Percentiles rank a stretch among this genome's conserved stretches.
These are phyloP conservation scores for Helicorthomorpha holstii DNA, from an alignment of 1,140 invertebrate genomes.

Conservation along the genomic window DNA sequence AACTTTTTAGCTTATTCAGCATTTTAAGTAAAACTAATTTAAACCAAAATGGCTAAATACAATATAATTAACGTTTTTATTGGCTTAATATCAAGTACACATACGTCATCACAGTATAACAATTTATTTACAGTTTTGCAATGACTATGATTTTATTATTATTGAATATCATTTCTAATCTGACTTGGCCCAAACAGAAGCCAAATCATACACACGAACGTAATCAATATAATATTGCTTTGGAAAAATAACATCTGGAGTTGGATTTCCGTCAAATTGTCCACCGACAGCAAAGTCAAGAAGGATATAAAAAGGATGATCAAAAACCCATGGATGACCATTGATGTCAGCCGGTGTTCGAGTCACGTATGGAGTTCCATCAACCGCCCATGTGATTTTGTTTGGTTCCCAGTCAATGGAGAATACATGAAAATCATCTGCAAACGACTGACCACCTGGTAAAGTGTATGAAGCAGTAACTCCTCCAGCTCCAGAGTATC, in stretches of 20 bases:
- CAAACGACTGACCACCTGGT: not conserved
- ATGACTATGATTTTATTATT: too few relatives aligned
- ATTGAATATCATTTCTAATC: too few relatives aligned
- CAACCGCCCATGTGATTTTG: not conserved
- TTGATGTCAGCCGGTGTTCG: not conserved
- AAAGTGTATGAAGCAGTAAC: not conserved
- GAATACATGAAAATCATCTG: not conserved
- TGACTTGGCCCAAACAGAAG: too few relatives aligned
- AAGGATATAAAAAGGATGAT: constrained; percentile 10
- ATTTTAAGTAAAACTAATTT: too few relatives aligned
- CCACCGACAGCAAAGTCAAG: constrained; percentile 12
- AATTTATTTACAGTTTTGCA: too few relatives aligned
- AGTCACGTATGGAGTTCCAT: not conserved
- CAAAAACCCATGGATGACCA: constrained; percentile 3
- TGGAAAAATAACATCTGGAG: not conserved
- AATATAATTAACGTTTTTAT: too few relatives aligned
- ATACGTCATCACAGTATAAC: too few relatives aligned
- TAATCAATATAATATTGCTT: constrained; percentile 10
- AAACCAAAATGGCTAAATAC: too few relatives aligned
- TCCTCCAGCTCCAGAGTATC: not conserved
- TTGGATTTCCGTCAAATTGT: not conserved
- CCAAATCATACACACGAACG: constrained; percentile 7
- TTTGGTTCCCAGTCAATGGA: not conserved
- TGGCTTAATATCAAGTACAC: too few relatives aligned
- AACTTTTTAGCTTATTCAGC: too few relatives aligned